Evolutionary conservation across 2,888 invertebrate genomes (phyloP), one percentile per base, ranked within the genome.

Genomic region (Rosalia funebris): DNA sequence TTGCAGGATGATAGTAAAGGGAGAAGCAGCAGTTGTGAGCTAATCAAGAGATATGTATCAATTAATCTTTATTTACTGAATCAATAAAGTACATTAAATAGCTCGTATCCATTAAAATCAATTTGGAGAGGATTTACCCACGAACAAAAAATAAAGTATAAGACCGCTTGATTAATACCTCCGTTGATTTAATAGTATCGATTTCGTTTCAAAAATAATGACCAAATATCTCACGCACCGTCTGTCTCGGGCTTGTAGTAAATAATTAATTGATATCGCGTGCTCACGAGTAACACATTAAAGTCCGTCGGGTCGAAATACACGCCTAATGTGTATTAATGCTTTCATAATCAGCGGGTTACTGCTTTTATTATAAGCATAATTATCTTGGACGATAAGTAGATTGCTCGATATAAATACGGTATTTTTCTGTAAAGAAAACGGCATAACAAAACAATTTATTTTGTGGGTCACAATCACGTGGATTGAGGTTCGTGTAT

Each of bases 331-430:
- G 60, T 62, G 64, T 71, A 71, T 69, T 71, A 71, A 71, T 70
- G 71, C 63, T 59, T 65, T 64, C 65, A 69, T 71, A 71, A 71
- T 71, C 69, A 71, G 68, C 70, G 61, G 69, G 68, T 68, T 68
- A 63, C 65, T 66, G 66, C 63, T 67, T 71, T 70, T 69, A 68
- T 69, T 66, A 63, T 56, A 50, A 60, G 57, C 36, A 58, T 71
- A 68, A 71, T 71, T 71, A 69, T 63, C 62, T 61, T 60, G 44
- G 37, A 31, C 59, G 64, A 65, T 65, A 65, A 65, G 64, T 11
- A 39, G 54, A 58, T 57, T 57, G 57, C 57, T 58, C 34, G 37
- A 48, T 57, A 63, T 55, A 42, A 60, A 53, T 52, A 59, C 45
- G 55, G 25, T 45, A 34, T 60, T 63, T 63, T 60, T 57, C 9